These are phyloP conservation scores for Oreochromis niloticus DNA, from an alignment of 2,113 vertebrate genomes.

Conservation along the genomic window DNA sequence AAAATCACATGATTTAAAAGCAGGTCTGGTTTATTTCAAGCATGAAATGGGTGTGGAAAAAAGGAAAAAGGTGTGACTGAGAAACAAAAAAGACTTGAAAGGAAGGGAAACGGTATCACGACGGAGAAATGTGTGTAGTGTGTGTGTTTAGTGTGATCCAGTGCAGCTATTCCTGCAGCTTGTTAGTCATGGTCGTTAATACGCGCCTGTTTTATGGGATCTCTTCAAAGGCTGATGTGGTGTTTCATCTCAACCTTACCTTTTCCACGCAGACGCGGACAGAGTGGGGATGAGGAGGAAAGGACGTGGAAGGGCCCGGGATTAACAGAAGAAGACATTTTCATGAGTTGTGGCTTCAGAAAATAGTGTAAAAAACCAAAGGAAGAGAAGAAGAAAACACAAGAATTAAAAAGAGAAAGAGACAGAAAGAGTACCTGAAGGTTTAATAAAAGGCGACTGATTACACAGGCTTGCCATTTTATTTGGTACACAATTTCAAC, in stretches of 20 bases:
- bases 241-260: slow-evolving; percentile 68
- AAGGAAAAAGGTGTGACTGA: slow-evolving; percentile 22
- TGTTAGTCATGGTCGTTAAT: slow-evolving; percentile 74
- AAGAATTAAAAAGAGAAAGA: background rate
- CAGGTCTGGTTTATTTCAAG: background rate
- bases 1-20: background rate
- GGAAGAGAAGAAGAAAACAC: background rate
- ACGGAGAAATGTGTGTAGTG: slow-evolving; percentile 3
- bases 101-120: background rate
- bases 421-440: background rate
- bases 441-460: background rate
- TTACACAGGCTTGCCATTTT: background rate
- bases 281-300: background rate
- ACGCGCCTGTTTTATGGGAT: slow-evolving; percentile 58
- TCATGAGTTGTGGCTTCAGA: background rate
- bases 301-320: background rate
- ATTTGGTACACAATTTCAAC: background rate
- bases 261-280: slow-evolving; percentile 24
- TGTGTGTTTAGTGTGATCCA: slow-evolving; percentile 15
- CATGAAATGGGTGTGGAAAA: slow-evolving; percentile 29
- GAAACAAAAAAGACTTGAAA: background rate
- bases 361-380: background rate
- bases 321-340: background rate
- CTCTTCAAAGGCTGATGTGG: slow-evolving; percentile 63
- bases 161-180: slow-evolving; percentile 58